Conservation (phyloP, 2,888 invertebrate genomes). For the Hyles lineata region DNA sequence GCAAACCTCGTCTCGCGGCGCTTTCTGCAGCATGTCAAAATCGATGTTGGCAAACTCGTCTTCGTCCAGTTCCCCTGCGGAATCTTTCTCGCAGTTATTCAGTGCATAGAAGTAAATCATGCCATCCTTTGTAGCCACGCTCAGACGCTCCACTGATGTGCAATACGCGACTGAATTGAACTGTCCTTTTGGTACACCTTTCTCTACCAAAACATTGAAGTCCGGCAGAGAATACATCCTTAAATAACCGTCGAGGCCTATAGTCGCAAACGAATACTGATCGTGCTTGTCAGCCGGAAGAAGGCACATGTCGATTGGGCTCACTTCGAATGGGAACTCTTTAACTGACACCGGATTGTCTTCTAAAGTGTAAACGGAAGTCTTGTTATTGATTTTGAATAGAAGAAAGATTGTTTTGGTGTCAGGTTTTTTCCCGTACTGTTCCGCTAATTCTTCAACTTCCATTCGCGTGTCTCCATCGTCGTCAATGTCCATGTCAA, state of each 20-base stretch:
- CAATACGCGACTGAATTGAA: conserved; percentile 94
- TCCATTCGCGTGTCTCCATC: conserved; percentile 79
- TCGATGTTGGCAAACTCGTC: conserved; percentile 84
- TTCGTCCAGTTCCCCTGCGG: conserved; percentile 89
- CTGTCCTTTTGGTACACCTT: conserved; percentile 87
- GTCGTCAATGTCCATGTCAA: conserved; percentile 62
- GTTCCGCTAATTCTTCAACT: conserved; percentile 66
- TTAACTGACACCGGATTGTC: conserved; percentile 86
- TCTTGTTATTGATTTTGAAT: conserved; percentile 71
- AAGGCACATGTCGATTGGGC: conserved; percentile 88
- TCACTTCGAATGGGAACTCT: conserved; percentile 87
- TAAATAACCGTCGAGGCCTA: conserved; percentile 90
- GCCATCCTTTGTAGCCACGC: conserved; percentile 92
- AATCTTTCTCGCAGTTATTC: conserved; percentile 89
- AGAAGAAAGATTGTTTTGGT: conserved; percentile 71
- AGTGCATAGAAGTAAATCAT: conserved; percentile 93
- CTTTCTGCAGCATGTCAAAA: conserved; percentile 74
- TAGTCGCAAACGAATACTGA: conserved; percentile 88
- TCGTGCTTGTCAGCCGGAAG: conserved; percentile 84
- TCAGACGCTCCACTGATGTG: conserved; percentile 93
- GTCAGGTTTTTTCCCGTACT: conserved; percentile 60
- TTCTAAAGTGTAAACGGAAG: conserved; percentile 71
- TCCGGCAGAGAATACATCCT: conserved; percentile 89
- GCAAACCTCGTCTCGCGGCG: conserved; percentile 67
- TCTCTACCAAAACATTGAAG: conserved; percentile 88